Evolutionary conservation across 2,113 vertebrate species (phyloP), one percentile per base, ranked within the genome.

Genomic region (Guaruba guarouba): DNA sequence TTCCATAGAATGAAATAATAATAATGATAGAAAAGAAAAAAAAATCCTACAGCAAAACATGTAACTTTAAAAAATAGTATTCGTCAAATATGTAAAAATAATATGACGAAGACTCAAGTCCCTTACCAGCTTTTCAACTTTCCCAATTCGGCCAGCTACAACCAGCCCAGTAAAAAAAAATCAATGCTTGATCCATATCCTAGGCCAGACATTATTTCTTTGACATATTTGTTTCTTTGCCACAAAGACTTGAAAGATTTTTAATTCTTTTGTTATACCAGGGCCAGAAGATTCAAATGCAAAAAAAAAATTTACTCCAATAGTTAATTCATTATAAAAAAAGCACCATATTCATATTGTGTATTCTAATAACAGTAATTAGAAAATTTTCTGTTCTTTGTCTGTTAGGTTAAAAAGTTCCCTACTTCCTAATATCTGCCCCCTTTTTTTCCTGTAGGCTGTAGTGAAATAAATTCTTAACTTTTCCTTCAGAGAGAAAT

Each of bases 41-140:
- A 27, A 48, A 48, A 48, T 54, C 8, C 4, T 22, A 6, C 27
- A 29, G 17, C 3, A 82, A 76, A 79, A 35, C 4, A 6, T 61
- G 11, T 23, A 82, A 48, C 24, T 68, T 91, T 44, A 61, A 51
- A 67, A 91, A 54, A 25, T 2, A 6, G 0, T 68, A 48, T 71
- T 71, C 12, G 48, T 10, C 77, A 82, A 93, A 49, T 25, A 84
- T 4, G 10, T 43, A 88, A 63, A 68, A 52, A 51, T 10, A 14
- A 17, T 0, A 27, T 0, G 0, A 25, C 9, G 7, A 86, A 22
- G 4, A 86, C 54, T 80, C n/a, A 83, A 13, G 2, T 76, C 35
- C 35, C 35, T 31, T 2, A 59, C 7, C 22, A 54, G 14, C 7
- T 61, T 67, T 94, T 74, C 49, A 57, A 3, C 33, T 18, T 67